These are phyloP conservation scores for Ammodytes marinus DNA, from an alignment of 2,113 vertebrate genomes.

Conservation along the genomic window DNA sequence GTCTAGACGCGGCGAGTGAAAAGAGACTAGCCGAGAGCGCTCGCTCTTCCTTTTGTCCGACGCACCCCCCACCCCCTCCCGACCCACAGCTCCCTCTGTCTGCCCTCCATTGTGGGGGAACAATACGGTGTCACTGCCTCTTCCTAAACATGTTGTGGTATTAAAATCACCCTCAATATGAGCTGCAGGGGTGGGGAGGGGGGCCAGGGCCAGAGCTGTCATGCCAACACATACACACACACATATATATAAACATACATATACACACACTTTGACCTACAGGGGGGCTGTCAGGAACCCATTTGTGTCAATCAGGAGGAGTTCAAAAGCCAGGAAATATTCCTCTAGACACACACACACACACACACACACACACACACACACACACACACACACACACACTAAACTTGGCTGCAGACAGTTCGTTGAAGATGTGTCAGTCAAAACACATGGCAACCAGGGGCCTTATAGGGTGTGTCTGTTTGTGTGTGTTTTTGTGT, in stretches of 20 bases:
- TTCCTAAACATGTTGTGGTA: conserved; percentile 88
- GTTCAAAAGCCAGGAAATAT: conserved; percentile 82
- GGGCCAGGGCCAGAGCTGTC: conserved; percentile 43
- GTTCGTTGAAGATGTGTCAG: conserved; percentile 76
- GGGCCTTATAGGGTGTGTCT: conserved; percentile 55
- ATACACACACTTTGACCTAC: conserved; percentile 71
- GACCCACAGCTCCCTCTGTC: conserved; percentile 74
- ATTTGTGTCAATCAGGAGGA: conserved; percentile 80
- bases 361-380: conserved; percentile 27
- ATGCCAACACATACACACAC: conserved; percentile 62
- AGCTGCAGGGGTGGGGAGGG: conserved; percentile 60
- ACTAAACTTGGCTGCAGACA: conserved; percentile 76
- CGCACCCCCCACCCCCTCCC: conserved; percentile 13
- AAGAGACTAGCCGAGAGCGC: conserved; percentile 49
- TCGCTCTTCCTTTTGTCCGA: conserved; percentile 71
- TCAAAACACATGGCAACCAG: conserved; percentile 81
- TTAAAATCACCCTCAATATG: conserved; percentile 78
- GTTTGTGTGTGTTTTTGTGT: conserved; percentile 46
- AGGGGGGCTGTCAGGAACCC: conserved; percentile 64
- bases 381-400: conserved; percentile 38
- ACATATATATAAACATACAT: conserved; percentile 25
- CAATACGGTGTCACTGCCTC: conserved; percentile 83
- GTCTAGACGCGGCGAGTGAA: conserved; percentile 75
- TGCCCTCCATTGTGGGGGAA: conserved; percentile 81
- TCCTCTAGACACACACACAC: conserved; percentile 57